A percentile compares a stretch with the other conserved stretches of the same genome.
These are phyloP conservation scores for Bucorvus abyssinicus DNA, from an alignment of 2,797 vertebrate species.

Conservation along the genomic window DNA sequence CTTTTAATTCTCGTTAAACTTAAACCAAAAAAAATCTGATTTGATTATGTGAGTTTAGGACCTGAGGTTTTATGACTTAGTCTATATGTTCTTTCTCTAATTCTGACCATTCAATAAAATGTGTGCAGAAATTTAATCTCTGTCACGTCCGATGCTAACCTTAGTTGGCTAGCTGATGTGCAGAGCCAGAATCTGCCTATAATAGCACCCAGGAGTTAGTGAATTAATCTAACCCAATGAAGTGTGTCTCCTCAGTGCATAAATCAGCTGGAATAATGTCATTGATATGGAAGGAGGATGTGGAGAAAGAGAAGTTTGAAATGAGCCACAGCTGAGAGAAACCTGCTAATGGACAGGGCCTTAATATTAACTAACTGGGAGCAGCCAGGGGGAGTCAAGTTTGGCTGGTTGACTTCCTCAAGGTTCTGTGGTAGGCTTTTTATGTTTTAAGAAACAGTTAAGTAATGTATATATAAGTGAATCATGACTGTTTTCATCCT, in stretches of 20 bases:
- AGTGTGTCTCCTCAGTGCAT: conserved; percentile 48
- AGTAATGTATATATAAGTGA: background rate
- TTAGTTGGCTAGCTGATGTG: background rate
- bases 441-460: background rate
- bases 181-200: background rate
- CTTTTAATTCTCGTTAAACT: background rate
- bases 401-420: background rate
- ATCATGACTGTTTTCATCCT: background rate
- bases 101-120: background rate
- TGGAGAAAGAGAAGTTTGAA: background rate
- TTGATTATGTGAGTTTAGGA: background rate
- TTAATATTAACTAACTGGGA: background rate
- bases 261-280: conserved; percentile 30
- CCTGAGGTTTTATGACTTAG: background rate
- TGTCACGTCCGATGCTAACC: background rate
- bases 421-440: background rate
- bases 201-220: background rate
- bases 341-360: background rate
- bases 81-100: background rate
- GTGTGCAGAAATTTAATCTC: background rate
- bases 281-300: conserved; percentile 34
- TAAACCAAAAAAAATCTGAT: background rate
- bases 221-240: conserved; percentile 26
- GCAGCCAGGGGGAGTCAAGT: background rate
- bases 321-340: conserved; percentile 23